These are phyloP conservation scores for Hemaris fuciformis DNA, from an alignment of 2,888 invertebrate genomes.

Conservation along the genomic window DNA sequence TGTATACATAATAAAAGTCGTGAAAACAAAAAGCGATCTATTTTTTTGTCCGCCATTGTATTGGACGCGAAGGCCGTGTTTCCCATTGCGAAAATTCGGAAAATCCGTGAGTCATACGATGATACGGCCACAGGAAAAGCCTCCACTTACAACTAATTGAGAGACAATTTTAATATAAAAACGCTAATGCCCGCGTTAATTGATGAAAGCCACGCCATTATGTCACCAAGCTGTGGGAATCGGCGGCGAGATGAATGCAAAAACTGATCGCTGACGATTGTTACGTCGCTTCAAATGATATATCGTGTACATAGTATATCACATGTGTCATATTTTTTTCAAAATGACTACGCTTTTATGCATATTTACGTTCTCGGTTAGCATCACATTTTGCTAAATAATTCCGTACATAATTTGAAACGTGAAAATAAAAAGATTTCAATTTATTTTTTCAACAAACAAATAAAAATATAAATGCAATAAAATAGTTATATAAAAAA, in stretches of 20 bases:
- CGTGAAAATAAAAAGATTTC: too few species aligned
- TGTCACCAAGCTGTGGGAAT: conserved; percentile 56
- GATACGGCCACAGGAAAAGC: conserved; percentile 66
- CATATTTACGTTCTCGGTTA: neutral
- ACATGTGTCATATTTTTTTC: neutral
- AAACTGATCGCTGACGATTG: conserved; percentile 10
- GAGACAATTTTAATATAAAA: conserved; percentile 52
- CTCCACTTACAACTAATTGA: conserved; percentile 55
- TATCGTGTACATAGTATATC: neutral
- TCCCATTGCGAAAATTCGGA: conserved; percentile 61
- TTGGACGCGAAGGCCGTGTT: neutral
- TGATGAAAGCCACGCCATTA: conserved; percentile 62
- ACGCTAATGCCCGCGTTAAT: conserved; percentile 21
- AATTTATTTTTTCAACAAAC: neutral
- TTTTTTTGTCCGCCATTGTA: conserved; percentile 8
- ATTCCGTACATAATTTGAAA: too few species aligned
- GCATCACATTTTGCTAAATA: too few species aligned
- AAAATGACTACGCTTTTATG: neutral
- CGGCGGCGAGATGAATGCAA: conserved; percentile 35
- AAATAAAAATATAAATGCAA: too few species aligned
- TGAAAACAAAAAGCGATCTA: neutral
- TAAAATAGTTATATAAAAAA: neutral
- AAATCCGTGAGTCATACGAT: conserved; percentile 72
- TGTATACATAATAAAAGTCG: neutral
- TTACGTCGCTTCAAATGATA: neutral